Evolutionary conservation across 2,797 vertebrate genomes (phyloP), one percentile per base, ranked within the genome.

Genomic region (Ptychadena robeensis): DNA sequence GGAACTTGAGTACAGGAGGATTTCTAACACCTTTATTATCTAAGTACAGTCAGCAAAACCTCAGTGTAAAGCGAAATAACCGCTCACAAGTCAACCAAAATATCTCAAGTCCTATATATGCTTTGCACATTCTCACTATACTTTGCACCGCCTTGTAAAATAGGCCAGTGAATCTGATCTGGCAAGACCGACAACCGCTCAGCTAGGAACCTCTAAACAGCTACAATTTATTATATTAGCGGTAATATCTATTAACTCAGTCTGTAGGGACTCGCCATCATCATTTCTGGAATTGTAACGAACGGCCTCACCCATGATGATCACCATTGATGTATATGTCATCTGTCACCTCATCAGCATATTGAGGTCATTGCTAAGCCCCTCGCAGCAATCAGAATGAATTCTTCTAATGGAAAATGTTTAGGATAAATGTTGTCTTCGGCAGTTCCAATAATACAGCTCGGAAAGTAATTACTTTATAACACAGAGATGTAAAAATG

Each of bases 321-420:
- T n/a, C 34, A 37, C 27, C 6, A 37, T 25, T 30, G 14, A 80
- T 72, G 35, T 73, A 73, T 74, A 67, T 14, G 63, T 38, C 59
- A 34, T 67, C 53, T 81, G 80, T 81, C 71, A 68, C 80, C 63
- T 81, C 70, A 81, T 81, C 63, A 48, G 70, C 34, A 28, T 27
- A 12, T 31, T 81, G 71, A 81, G 40, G 48, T 81, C 80, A 81
- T 74, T 40, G 8, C 6, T 31, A 35, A 81, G 57, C 25, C 65
- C 38, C 25, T 70, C 63, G 22, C 31, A 35, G 28, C 9, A 70
- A 73, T 81, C 30, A 48, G 6, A 1, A 73, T 66, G 44, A 81
- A 72, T 65, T n/a, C 12, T 38, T 53, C 69, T 48, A 65, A 65
- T 65, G 70, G 59, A 28, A 64, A 25, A 32, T 63, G 25, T 25